These are phyloP conservation scores for Corythornis madagascariensis DNA, from an alignment of 2,113 vertebrate genomes.

Conservation along the genomic window DNA sequence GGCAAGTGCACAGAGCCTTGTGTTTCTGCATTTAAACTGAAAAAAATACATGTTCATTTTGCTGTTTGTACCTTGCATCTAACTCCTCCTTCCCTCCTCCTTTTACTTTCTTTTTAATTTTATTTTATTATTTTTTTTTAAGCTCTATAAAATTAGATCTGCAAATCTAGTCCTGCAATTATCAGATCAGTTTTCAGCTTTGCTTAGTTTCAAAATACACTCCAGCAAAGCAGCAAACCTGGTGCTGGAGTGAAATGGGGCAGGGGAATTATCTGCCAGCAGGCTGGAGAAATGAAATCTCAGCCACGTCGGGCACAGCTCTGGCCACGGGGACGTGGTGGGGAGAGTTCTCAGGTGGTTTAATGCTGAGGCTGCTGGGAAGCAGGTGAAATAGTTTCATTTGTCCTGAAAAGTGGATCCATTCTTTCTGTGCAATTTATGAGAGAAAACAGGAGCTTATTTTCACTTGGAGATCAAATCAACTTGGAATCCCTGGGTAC, in stretches of 20 bases:
- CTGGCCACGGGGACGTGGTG: not conserved
- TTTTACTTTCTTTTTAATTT: not conserved
- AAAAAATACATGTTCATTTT: not conserved
- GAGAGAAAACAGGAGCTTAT: not conserved
- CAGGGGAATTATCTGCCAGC: not conserved
- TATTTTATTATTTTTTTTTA: not conserved
- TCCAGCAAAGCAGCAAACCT: not conserved
- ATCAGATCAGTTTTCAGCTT: not conserved
- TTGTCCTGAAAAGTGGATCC: not conserved
- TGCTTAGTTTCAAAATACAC: not conserved
- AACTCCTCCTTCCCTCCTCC: not conserved
- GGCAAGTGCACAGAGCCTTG: slow-evolving; percentile 71
- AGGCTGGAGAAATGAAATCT: not conserved
- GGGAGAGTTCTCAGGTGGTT: not conserved
- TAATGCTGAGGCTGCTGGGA: not conserved
- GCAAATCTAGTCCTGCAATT: not conserved
- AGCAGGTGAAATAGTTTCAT: not conserved
- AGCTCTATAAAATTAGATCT: not conserved
- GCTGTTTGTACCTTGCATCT: not conserved
- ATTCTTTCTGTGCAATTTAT: not conserved
- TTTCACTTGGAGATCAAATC: not conserved
- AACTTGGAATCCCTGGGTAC: not conserved
- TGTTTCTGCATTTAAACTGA: not conserved
- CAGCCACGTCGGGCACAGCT: not conserved
- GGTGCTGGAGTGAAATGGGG: not conserved